Percentiles rank a stretch among this genome's conserved stretches.
Conservation (phyloP, 2,888 invertebrate species). For the Cantharis nigra region DNA sequence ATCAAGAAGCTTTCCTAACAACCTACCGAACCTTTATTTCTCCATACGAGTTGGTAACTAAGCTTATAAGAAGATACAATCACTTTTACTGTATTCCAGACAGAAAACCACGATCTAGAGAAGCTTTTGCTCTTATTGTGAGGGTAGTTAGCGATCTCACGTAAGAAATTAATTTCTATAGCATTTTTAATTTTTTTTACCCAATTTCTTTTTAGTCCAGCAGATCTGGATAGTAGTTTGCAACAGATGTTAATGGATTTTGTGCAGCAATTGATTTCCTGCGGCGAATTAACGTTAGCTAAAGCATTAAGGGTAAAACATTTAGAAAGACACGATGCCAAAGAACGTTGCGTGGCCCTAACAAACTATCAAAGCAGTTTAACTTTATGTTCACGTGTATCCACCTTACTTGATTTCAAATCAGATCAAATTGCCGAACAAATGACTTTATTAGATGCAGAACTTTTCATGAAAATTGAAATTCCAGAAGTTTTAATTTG, state of each 20-base stretch:
- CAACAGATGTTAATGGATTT: constrained; percentile 88
- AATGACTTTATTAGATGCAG: constrained; percentile 95
- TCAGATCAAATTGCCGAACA: constrained; percentile 95
- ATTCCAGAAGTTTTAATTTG: constrained; percentile 96
- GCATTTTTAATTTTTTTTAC: constrained; percentile 4
- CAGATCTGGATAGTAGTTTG: constrained; percentile 81
- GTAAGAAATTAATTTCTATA: constrained; percentile 61
- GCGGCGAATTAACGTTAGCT: constrained; percentile 90
- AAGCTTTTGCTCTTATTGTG: constrained; percentile 91
- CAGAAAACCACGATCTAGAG: constrained; percentile 77
- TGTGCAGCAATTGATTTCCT: constrained; percentile 89
- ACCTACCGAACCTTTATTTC: constrained; percentile 96
- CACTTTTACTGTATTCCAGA: constrained; percentile 74
- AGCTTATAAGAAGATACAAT: constrained; percentile 80
- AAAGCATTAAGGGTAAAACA: constrained; percentile 88
- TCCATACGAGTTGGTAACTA: constrained; percentile 82
- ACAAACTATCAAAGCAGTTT: constrained; percentile 38
- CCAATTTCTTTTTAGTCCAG: constrained; percentile 64
- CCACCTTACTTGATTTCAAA: constrained; percentile 87
- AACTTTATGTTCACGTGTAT: constrained; percentile 52
- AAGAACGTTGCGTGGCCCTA: constrained; percentile 39
- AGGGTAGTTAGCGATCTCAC: constrained; percentile 95
- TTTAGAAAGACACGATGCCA: constrained; percentile 74
- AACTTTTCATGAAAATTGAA: constrained; percentile 94
- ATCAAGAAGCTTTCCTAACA: constrained; percentile 97